Conservation (phyloP, 2,888 invertebrate genomes). For the Leucania comma region DNA sequence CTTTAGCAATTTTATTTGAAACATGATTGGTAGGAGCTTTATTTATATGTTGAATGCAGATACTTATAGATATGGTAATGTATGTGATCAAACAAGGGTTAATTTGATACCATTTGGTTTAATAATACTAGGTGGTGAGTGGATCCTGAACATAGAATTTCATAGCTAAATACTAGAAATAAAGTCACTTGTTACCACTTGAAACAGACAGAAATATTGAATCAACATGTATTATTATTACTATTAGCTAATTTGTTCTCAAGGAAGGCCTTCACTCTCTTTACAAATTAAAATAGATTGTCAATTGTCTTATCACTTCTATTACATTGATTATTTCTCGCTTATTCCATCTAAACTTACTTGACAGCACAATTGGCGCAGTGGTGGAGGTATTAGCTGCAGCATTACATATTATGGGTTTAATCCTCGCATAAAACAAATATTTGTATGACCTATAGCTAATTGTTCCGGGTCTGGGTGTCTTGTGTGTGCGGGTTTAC, state of each 20-base stretch:
- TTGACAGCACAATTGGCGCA: too few species aligned
- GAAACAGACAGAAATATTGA: neutral
- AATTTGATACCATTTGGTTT: neutral
- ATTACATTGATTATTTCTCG: neutral
- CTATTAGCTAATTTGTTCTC: neutral
- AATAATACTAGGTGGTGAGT: neutral
- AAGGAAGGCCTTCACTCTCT: neutral
- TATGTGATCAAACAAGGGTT: neutral
- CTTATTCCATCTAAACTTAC: neutral
- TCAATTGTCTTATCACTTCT: neutral
- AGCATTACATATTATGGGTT: too few species aligned
- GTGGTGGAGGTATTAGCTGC: too few species aligned
- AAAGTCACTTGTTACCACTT: neutral
- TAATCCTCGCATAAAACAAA: too few species aligned
- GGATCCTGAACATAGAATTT: neutral
- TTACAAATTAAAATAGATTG: slow-evolving; percentile 1
- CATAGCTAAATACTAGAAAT: neutral
- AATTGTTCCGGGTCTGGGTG: too few species aligned
- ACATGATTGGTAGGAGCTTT: slow-evolving; percentile 18
- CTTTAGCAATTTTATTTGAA: slow-evolving; percentile 41
- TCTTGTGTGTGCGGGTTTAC: too few species aligned
- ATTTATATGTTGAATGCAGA: slow-evolving; percentile 1
- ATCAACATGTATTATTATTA: neutral
- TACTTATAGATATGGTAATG: slow-evolving; percentile 9
- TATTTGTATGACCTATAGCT: too few species aligned